Evolutionary conservation across 2,888 invertebrate genomes (phyloP).

Genomic region (Cantharis flavilabris): DNA sequence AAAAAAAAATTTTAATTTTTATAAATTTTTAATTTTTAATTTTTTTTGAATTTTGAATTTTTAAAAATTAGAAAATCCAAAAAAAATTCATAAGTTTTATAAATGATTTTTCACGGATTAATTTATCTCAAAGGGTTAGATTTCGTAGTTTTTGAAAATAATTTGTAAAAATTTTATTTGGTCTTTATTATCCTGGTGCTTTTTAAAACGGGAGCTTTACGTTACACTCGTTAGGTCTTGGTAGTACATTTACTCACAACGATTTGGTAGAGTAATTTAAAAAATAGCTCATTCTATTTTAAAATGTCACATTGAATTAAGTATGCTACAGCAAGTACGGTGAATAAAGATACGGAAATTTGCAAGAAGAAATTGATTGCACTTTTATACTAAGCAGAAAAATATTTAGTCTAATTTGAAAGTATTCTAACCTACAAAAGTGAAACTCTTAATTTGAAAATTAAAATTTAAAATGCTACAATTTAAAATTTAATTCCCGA

Average conservation of each 20-base stretch:
- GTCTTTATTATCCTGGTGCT: background rate
- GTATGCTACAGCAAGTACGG: slow-evolving; percentile 28
- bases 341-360: slow-evolving; percentile 24
- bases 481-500: background rate
- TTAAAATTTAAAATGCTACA: background rate
- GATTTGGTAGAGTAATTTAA: slow-evolving; percentile 31
- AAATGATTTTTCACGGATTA: background rate
- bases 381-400: background rate
- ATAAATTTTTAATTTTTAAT: background rate
- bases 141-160: background rate
- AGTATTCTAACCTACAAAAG: background rate
- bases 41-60: background rate
- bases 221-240: slow-evolving; percentile 10
- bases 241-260: slow-evolving; percentile 16
- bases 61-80: background rate
- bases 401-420: background rate
- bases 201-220: background rate
- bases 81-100: background rate
- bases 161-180: background rate
- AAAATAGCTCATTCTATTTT: slow-evolving; percentile 31
- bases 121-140: background rate
- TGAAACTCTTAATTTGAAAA: no score
- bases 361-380: background rate
- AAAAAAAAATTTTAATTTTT: background rate
- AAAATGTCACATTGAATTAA: slow-evolving; percentile 33